These are phyloP conservation scores for Gnathonemus longibarbis DNA, from an alignment of 2,113 vertebrate genomes.

Conservation along the genomic window DNA sequence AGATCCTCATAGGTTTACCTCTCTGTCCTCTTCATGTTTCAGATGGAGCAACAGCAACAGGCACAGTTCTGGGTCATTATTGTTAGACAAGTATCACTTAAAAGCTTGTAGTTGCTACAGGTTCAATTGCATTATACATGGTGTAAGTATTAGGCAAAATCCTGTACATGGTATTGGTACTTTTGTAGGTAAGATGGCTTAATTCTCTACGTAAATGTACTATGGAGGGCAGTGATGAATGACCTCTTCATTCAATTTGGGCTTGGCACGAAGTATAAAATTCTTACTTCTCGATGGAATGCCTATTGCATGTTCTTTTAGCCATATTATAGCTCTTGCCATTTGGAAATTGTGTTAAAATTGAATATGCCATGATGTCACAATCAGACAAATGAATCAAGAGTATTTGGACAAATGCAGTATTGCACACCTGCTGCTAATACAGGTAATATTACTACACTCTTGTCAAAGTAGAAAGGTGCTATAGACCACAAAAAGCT, in stretches of 20 bases:
- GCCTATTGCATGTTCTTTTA: not conserved
- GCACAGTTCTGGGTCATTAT: slow-evolving; percentile 3
- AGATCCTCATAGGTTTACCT: not conserved
- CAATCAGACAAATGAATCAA: not conserved
- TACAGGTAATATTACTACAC: not conserved
- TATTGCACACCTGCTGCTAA: not conserved
- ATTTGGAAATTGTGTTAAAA: not conserved
- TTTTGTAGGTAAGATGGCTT: not conserved
- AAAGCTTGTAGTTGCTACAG: not conserved
- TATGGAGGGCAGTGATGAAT: not conserved
- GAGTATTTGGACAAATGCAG: not conserved
- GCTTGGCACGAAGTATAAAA: not conserved
- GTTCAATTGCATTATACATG: not conserved
- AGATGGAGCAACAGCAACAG: not conserved
- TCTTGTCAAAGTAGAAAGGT: not conserved
- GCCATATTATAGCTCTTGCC: not conserved
- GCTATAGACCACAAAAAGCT: not conserved
- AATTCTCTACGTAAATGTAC: not conserved
- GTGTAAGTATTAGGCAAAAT: not conserved
- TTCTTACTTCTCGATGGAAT: not conserved
- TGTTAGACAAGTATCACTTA: not conserved
- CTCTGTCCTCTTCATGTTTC: not conserved
- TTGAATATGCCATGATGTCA: not conserved
- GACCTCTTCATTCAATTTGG: not conserved
- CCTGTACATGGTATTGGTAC: not conserved